Evolutionary conservation across 2,888 invertebrate species (phyloP), one percentile per base, ranked within the genome.

Genomic region (Calephelis perditalis): DNA sequence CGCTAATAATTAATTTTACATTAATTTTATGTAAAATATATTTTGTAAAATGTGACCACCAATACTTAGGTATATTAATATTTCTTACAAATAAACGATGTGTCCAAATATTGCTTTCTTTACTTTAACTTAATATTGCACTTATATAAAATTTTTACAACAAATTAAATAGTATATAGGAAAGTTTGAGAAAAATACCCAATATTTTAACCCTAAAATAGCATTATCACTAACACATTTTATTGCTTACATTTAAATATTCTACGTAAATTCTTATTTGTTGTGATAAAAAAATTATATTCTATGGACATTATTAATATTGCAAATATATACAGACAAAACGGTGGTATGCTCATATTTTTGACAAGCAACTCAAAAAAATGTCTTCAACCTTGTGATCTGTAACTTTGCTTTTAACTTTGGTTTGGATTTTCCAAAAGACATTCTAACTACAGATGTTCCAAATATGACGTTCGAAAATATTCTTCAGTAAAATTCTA

Each of bases 81-180:
- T 54, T 54, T 36, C 52, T n/a, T 54, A 54, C 35, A 54, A 54
- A 54, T 54, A 54, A 54, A 67, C 84, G 85, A 86, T 86, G 84
- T 86, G 85, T 85, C 70, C 68, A 64, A 70, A 72, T 86, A 87
- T 87, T 87, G 87, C 86, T 87, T 86, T 69, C 66, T 73, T 73
- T 80, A 78, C 74, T 67, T 79, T 69, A 84, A 86, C 81, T 79
- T 83, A 85, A 82, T 86, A 86, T 86, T 86, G 86, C 86, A 86
- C 84, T 75, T 76, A 80, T 72, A 71, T 71, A 69, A 26, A 26
- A 68, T 71, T 57, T 63, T 63, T 60, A 59, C 67, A 68, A 63
- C 64, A 65, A 61, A 60, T 54, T 62, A 64, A 58, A 59, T 62
- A 67, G 35, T 63, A 64, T 65, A 58, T 61, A 63, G 60, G 64